These are phyloP conservation scores for Holothuria leucospilota DNA, from an alignment of 53 echinoderm and acorn worm species.

Conservation along the genomic window DNA sequence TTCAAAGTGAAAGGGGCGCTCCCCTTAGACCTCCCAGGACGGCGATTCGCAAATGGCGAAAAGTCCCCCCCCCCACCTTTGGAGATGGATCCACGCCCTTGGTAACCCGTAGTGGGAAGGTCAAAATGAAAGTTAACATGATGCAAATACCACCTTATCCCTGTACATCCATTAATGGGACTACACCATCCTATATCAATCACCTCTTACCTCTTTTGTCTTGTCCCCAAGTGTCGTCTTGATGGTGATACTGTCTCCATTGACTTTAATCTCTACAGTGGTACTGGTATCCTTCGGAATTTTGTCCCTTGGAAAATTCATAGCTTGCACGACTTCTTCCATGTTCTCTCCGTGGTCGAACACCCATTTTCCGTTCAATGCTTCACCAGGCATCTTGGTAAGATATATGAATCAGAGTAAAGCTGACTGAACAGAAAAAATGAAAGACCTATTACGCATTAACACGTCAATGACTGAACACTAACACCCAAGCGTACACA, in stretches of 20 bases:
- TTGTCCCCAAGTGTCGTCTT: slow-evolving; percentile 55
- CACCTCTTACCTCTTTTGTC: slow-evolving; percentile 6
- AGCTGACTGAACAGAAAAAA: background rate
- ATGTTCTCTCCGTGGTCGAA: slow-evolving; percentile 81
- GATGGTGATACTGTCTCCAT: slow-evolving; percentile 71
- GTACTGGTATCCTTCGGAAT: slow-evolving; percentile 72
- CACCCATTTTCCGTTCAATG: slow-evolving; percentile 79
- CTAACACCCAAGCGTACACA: no score
- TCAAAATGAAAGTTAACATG: no score
- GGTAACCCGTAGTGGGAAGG: no score
- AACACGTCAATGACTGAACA: no score
- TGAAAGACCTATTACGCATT: background rate
- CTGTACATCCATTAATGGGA: no score
- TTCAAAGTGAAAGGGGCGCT: no score
- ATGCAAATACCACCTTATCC: no score
- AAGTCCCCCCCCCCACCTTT: no score
- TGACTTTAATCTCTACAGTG: slow-evolving; percentile 76
- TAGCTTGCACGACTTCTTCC: slow-evolving; percentile 64
- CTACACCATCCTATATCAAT: background rate
- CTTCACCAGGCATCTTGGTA: slow-evolving; percentile 38
- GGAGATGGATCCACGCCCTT: no score
- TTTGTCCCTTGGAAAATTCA: slow-evolving; percentile 76
- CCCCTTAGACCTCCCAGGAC: no score
- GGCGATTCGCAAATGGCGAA: no score
- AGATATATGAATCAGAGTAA: background rate